Base-by-base conservation (phyloP, 1,140 invertebrate genomes). In the Drosophila parvula region DNA sequence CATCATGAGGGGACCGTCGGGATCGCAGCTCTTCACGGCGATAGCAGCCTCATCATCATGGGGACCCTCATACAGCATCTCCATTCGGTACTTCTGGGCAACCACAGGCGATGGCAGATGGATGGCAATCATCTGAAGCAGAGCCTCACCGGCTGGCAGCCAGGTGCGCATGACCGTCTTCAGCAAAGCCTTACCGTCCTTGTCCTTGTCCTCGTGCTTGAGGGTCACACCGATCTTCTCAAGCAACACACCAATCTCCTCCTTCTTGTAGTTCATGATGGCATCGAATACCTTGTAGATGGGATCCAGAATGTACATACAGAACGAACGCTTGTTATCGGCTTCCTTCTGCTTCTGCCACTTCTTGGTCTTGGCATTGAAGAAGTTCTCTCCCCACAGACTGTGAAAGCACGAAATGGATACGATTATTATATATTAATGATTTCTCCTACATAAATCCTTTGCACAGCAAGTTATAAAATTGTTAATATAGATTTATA, bases 121-220 rank as follows among this genome's bases (percentile, higher is more conserved):
- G 92, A 99, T 99, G 92, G 98, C 98, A 94, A 99, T 99, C 99
- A 99, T 99, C 94, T 99, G 98, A 95, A 99, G 97, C 82, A 99
- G 93, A 92, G 99, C 98, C 93, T 99, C 99, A 90, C 99, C 99
- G 94, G 99, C 99, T 67, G 99, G 99, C 91, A 99, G 94, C 99
- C 99, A 99, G 57, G 97, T 98, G 91, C 98, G 96, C 98, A 99
- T 99, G 36, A 99, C 97, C 85, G 98, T 96, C 94, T 98, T 98
- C 65, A 98, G 93, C 45, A 98, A 93, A 74, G 95, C 95, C 92
- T 98, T 98, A 91, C 97, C 97, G 90, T 99, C 97, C 92, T 99
- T 97, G 62, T 99, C 98, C 91, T 96, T 96, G 90, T 99, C 99
- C 92, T 99, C 99, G 78, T 95, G 94, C 90, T 97, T 97, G 78